phyloP scores from a whole-genome alignment of 1,140 invertebrate genomes.

The Ceratina japonica region DNA sequence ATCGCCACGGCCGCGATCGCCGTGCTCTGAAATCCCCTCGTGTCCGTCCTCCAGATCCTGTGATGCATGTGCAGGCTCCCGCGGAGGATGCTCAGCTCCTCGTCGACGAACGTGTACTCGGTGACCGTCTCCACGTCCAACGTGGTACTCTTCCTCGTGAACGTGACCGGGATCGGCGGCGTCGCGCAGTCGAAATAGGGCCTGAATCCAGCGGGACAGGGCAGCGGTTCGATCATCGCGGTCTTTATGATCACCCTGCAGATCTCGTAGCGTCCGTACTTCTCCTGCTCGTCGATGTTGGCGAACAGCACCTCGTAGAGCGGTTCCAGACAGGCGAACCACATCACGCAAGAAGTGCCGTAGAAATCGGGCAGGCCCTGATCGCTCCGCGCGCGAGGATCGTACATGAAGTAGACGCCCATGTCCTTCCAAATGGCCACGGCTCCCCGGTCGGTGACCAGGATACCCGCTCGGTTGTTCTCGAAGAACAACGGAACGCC shows the following conservation, averaged over 20 bases:
- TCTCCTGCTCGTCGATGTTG: conserved; percentile 68
- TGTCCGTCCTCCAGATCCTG: conserved; percentile 44
- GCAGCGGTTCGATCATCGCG: conserved; percentile 65
- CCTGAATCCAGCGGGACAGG: conserved; percentile 65
- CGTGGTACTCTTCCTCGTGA: conserved; percentile 46
- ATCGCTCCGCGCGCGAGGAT: conserved; percentile 62
- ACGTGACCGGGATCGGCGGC: conserved; percentile 44
- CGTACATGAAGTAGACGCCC: conserved; percentile 73
- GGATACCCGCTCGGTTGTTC: conserved; percentile 69
- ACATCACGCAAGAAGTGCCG: conserved; percentile 68
- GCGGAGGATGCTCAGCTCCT: conserved; percentile 60
- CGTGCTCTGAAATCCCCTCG: conserved; percentile 69
- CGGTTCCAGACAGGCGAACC: conserved; percentile 72
- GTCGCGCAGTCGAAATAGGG: conserved; percentile 55
- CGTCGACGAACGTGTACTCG: conserved; percentile 59
- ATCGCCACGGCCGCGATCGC: conserved; percentile 69
- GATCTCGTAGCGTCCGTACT: conserved; percentile 66
- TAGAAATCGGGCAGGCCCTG: conserved; percentile 56
- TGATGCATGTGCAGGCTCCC: conserved; percentile 64
- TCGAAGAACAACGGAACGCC: conserved; percentile 69
- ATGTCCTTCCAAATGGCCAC: conserved; percentile 72
- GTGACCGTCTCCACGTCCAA: conserved; percentile 56
- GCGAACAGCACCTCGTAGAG: conserved; percentile 63
- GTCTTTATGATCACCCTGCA: conserved; percentile 66
- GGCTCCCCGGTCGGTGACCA: conserved; percentile 61